These are phyloP conservation scores for Ernsta delagoae DNA, from an alignment of 2,888 invertebrate genomes.

Conservation along the genomic window DNA sequence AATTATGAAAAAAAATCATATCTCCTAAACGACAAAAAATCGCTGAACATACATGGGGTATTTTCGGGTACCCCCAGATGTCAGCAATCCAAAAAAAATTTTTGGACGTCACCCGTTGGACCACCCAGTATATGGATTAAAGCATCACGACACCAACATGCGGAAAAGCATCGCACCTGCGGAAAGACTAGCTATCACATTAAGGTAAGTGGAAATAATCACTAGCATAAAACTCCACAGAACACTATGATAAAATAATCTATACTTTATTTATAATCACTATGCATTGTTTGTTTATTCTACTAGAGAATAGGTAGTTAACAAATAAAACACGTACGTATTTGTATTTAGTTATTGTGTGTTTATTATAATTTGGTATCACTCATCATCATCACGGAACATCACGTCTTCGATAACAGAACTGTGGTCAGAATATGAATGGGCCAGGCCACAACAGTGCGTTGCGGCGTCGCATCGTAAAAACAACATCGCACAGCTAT, in stretches of 20 bases:
- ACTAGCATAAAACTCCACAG: slow-evolving; percentile 43
- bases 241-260: slow-evolving; percentile 40
- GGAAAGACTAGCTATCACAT: slow-evolving; percentile 14
- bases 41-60: too few species aligned
- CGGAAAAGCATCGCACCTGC: slow-evolving; percentile 12
- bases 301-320: slow-evolving; percentile 43
- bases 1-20: too few species aligned
- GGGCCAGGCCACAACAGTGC: neutral
- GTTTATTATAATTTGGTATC: slow-evolving; percentile 46
- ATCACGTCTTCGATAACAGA: slow-evolving; percentile 47
- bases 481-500: too few species aligned
- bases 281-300: slow-evolving; percentile 31
- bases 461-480: too few species aligned
- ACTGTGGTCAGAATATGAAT: slow-evolving; percentile 38
- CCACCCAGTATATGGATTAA: too few species aligned
- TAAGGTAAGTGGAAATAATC: slow-evolving; percentile 31
- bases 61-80: too few species aligned
- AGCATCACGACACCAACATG: slow-evolving; percentile 6
- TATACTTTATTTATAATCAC: slow-evolving; percentile 40
- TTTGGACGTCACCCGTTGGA: too few species aligned
- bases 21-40: too few species aligned
- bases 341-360: slow-evolving; percentile 44
- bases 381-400: slow-evolving; percentile 45
- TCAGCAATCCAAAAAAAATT: too few species aligned
- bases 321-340: slow-evolving; percentile 46